Conservation (phyloP, 2,888 invertebrate species). For the Xylota segnis region DNA sequence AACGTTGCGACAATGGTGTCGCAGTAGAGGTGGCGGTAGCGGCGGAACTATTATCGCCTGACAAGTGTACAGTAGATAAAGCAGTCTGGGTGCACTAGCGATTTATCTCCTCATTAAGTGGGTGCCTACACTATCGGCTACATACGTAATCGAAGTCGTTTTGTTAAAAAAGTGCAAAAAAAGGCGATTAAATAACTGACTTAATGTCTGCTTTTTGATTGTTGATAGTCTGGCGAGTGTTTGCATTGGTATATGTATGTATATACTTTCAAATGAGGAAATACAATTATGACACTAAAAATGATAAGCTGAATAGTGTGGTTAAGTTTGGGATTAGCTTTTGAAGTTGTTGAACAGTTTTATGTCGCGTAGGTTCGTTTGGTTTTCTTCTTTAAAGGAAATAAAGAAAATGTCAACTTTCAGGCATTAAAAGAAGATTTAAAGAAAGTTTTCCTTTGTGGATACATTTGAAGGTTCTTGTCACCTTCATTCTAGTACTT, state of each 20-base stretch:
- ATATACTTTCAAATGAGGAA: background rate
- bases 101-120: conserved; percentile 37
- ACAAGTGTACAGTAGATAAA: conserved; percentile 49
- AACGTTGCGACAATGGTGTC: background rate
- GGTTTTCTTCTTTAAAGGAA: too few species aligned
- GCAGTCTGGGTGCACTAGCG: conserved; percentile 38
- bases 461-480: too few species aligned
- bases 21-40: background rate
- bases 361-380: too few species aligned
- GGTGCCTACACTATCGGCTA: conserved; percentile 19
- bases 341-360: background rate
- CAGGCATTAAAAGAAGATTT: too few species aligned
- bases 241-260: background rate
- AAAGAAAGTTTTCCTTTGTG: too few species aligned
- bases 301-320: background rate
- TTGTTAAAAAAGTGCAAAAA: conserved; percentile 1
- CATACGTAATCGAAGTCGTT: conserved; percentile 1
- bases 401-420: too few species aligned
- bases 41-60: conserved; percentile 21
- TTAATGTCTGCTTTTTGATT: conserved; percentile 34
- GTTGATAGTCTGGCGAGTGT: conserved; percentile 4
- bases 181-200: conserved; percentile 28
- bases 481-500: too few species aligned
- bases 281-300: background rate
- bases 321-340: background rate